Evolutionary conservation across 2,888 invertebrate genomes (phyloP).

Genomic region (Perizoma flavofasciatum): DNA sequence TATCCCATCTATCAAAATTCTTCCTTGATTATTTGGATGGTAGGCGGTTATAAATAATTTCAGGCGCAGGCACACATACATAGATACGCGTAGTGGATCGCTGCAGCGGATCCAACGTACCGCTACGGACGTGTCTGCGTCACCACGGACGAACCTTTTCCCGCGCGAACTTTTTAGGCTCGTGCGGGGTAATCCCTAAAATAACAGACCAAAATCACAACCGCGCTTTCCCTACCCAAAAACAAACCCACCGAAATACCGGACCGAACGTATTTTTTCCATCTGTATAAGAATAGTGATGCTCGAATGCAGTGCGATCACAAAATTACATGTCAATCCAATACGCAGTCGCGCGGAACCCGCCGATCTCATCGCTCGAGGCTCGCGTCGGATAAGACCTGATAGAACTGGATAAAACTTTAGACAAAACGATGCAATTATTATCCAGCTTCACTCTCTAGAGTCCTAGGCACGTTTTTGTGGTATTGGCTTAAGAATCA

Average conservation of each 20-base stretch:
- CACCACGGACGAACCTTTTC: too few relatives aligned
- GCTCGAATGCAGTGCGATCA: conserved; percentile 52
- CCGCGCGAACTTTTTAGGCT: too few relatives aligned
- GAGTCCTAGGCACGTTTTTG: background rate
- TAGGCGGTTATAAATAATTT: too few relatives aligned
- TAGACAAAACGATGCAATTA: conserved; percentile 41
- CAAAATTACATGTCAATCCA: conserved; percentile 77
- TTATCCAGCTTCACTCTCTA: conserved; percentile 6
- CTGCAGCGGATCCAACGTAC: too few relatives aligned
- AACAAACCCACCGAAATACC: conserved; percentile 5
- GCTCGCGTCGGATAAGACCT: conserved; percentile 45
- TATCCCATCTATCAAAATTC: too few relatives aligned
- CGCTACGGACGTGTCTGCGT: too few relatives aligned
- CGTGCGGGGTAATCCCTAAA: too few relatives aligned
- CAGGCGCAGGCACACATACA: too few relatives aligned
- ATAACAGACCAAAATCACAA: too few relatives aligned
- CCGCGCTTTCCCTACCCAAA: background rate
- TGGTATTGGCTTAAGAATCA: background rate
- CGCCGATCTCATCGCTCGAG: conserved; percentile 51
- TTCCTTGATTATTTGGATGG: too few relatives aligned
- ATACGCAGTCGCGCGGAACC: conserved; percentile 64
- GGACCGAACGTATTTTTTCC: conserved; percentile 35
- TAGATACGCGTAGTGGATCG: too few relatives aligned
- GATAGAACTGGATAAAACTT: conserved; percentile 44
- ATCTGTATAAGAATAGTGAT: conserved; percentile 23